Evolutionary conservation across 1,140 invertebrate genomes (phyloP).

Genomic region (Orussus abietinus): DNA sequence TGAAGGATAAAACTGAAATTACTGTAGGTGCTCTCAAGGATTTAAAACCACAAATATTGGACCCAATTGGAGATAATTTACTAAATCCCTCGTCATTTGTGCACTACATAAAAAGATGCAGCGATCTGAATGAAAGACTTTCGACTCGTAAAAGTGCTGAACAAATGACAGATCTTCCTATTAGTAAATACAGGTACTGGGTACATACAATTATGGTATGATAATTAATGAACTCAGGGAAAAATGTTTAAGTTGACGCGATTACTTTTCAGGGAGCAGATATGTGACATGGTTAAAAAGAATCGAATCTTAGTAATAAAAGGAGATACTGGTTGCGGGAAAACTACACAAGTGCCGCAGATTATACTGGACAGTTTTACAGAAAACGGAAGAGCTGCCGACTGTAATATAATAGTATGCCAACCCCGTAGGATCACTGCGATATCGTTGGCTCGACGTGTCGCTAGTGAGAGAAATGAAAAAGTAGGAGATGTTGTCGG

Average conservation of each 20-base stretch:
- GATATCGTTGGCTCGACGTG: slow-evolving; percentile 79
- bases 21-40: slow-evolving; percentile 5
- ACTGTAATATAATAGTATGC: slow-evolving; percentile 79
- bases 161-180: slow-evolving; percentile 14
- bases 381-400: slow-evolving; percentile 29
- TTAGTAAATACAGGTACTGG: slow-evolving; percentile 20
- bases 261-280: slow-evolving; percentile 30
- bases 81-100: neutral
- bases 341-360: slow-evolving; percentile 89
- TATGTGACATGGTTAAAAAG: slow-evolving; percentile 24
- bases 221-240: neutral
- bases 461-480: slow-evolving; percentile 79
- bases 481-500: slow-evolving; percentile 77
- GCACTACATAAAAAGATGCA: neutral
- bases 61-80: neutral
- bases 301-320: slow-evolving; percentile 71
- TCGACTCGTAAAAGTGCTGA: neutral
- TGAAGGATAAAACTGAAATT: neutral
- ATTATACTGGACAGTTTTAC: slow-evolving; percentile 78
- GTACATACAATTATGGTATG: neutral
- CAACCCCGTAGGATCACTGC: slow-evolving; percentile 90
- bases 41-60: slow-evolving; percentile 4
- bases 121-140: neutral
- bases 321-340: slow-evolving; percentile 85
- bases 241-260: neutral